These are phyloP conservation scores for Muscidifurax raptorellus DNA, from an alignment of 1,140 invertebrate species.

Conservation along the genomic window DNA sequence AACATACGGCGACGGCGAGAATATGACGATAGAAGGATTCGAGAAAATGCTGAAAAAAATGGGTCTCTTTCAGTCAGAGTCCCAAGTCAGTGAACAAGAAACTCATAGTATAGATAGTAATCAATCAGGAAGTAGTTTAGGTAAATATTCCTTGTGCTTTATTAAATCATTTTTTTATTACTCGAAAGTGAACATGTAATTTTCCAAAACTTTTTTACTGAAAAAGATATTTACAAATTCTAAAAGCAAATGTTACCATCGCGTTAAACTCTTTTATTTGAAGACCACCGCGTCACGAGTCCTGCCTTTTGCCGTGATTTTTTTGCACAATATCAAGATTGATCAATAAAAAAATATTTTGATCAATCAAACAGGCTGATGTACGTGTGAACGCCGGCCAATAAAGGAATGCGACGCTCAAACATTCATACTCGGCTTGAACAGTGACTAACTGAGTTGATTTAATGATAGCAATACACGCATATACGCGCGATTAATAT, in stretches of 20 bases:
- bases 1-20: slow-evolving; percentile 77
- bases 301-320: not conserved
- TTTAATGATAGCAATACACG: slow-evolving; percentile 46
- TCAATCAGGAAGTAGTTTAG: slow-evolving; percentile 58
- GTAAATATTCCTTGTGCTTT: slow-evolving; percentile 47
- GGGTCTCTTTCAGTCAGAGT: slow-evolving; percentile 77
- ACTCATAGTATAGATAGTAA: slow-evolving; percentile 54
- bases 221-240: not conserved
- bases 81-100: slow-evolving; percentile 57
- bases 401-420: slow-evolving; percentile 29
- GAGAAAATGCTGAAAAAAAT: slow-evolving; percentile 80
- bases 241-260: not conserved
- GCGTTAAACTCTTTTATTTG: too few species aligned
- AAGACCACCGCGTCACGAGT: too few species aligned
- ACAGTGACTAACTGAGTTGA: slow-evolving; percentile 47
- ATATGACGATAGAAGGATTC: slow-evolving; percentile 81
- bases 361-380: slow-evolving; percentile 24
- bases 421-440: slow-evolving; percentile 1
- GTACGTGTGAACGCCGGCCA: not conserved
- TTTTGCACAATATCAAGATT: not conserved
- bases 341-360: slow-evolving; percentile 6
- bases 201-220: not conserved
- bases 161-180: not conserved
- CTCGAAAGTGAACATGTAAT: not conserved
- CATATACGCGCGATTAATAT: slow-evolving; percentile 22